A percentile compares a stretch with the other conserved stretches of the same genome.
Evolutionary conservation across 2,888 invertebrate genomes (phyloP).

Genomic region (Acanthacorydalis orientalis): DNA sequence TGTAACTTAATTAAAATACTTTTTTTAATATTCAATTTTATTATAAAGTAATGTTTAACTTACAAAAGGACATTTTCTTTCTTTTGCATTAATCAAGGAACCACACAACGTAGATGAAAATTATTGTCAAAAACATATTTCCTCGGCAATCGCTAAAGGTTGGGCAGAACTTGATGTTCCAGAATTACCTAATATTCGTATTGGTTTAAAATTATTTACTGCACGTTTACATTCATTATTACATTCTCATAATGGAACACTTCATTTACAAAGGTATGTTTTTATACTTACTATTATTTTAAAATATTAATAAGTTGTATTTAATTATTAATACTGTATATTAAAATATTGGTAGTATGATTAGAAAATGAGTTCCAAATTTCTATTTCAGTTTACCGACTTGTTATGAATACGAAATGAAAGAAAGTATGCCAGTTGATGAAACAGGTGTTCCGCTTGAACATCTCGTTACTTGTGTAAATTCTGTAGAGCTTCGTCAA

Average conservation of each 20-base stretch:
- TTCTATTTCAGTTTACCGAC: constrained; percentile 45
- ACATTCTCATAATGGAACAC: constrained; percentile 54
- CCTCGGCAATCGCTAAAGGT: constrained; percentile 21
- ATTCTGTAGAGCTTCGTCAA: constrained; percentile 43
- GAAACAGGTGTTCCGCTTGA: constrained; percentile 73
- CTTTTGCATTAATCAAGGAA: neutral
- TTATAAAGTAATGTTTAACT: too few relatives aligned
- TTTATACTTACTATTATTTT: constrained; percentile 12
- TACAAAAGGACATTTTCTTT: neutral
- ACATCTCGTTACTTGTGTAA: constrained; percentile 71
- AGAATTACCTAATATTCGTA: constrained; percentile 44
- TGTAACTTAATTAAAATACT: too few relatives aligned
- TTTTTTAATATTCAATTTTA: too few relatives aligned
- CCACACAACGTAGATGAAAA: neutral
- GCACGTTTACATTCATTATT: constrained; percentile 49
- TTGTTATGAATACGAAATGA: constrained; percentile 64
- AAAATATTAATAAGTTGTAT: neutral
- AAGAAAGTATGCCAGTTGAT: constrained; percentile 38
- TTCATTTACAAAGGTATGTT: constrained; percentile 61
- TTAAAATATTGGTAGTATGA: neutral
- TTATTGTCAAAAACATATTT: constrained; percentile 2
- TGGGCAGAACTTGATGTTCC: constrained; percentile 58
- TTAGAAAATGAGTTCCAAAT: neutral
- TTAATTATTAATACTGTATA: neutral
- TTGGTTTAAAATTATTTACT: constrained; percentile 45